Evolutionary conservation across 2,888 invertebrate species (phyloP).

Genomic region (Drosophila barbarae): DNA sequence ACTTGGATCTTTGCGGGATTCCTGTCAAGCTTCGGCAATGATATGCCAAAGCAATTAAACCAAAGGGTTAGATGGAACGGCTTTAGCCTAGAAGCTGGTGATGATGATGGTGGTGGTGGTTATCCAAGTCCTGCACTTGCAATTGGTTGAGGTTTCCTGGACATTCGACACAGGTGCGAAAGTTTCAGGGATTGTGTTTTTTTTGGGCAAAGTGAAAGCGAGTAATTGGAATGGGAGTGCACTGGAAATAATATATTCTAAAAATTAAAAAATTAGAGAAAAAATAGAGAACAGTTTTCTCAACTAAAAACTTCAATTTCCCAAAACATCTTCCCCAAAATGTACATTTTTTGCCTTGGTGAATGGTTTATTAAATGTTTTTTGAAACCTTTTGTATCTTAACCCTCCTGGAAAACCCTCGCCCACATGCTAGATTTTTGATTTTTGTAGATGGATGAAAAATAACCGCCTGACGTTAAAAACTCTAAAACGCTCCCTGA

Average conservation of each 20-base stretch:
- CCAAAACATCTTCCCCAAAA: not conserved
- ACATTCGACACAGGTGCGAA: constrained; percentile 54
- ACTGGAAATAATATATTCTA: not conserved
- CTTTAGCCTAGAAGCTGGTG: not conserved
- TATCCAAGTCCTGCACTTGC: constrained; percentile 1
- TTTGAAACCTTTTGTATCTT: not conserved
- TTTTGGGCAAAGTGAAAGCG: constrained; percentile 18
- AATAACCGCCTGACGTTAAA: constrained; percentile 42
- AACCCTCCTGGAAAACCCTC: not conserved
- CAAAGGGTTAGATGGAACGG: constrained; percentile 34
- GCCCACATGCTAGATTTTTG: constrained; percentile 45
- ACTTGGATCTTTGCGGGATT: constrained; percentile 6
- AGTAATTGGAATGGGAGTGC: not conserved
- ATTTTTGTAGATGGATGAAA: constrained; percentile 29
- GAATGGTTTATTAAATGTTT: not conserved
- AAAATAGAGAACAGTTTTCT: not conserved
- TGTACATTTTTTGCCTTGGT: not conserved
- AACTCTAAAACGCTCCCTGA: constrained; percentile 41
- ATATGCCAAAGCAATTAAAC: constrained; percentile 27
- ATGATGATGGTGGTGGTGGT: not conserved
- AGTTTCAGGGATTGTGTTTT: constrained; percentile 46
- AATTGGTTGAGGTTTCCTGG: constrained; percentile 26
- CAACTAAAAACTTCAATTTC: no score
- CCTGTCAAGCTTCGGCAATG: constrained; percentile 42
- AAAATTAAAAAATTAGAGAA: not conserved